Conservation (phyloP, 2,888 invertebrate species). For the Hypena proboscidalis region DNA sequence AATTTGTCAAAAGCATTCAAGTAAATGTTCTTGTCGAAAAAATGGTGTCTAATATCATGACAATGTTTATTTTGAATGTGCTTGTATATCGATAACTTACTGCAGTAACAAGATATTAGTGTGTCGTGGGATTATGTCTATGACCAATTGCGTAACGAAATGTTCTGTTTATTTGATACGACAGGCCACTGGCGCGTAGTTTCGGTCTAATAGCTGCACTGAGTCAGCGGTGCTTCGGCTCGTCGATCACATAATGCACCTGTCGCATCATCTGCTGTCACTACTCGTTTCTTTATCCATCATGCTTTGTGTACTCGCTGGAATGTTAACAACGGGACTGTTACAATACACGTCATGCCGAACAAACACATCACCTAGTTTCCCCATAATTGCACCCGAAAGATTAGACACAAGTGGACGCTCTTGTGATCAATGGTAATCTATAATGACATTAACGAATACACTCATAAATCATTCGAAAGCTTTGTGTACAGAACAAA, state of each 20-base stretch:
- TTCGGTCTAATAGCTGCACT: slow-evolving; percentile 49
- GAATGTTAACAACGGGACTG: slow-evolving; percentile 15
- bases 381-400: slow-evolving; percentile 21
- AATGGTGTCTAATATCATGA: not conserved
- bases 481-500: slow-evolving; percentile 33
- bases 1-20: slow-evolving; percentile 8
- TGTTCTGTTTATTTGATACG: slow-evolving; percentile 48
- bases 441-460: slow-evolving; percentile 39
- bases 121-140: slow-evolving; percentile 41
- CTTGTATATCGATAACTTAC: slow-evolving; percentile 13
- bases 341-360: slow-evolving; percentile 10
- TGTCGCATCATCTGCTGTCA: slow-evolving; percentile 20
- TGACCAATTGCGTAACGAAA: slow-evolving; percentile 52
- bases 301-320: slow-evolving; percentile 4
- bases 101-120: slow-evolving; percentile 27
- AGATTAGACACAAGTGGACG: slow-evolving; percentile 19
- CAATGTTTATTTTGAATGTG: slow-evolving; percentile 1
- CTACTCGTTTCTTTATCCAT: slow-evolving; percentile 2
- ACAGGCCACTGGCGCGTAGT: slow-evolving; percentile 42
- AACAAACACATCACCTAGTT: slow-evolving; percentile 10
- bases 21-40: slow-evolving; percentile 4
- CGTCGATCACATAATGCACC: slow-evolving; percentile 23
- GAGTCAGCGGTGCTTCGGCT: slow-evolving; percentile 34
- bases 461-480: slow-evolving; percentile 51
- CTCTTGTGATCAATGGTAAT: slow-evolving; percentile 38